Base-by-base conservation (phyloP, 2,888 invertebrate species). In the Drosophila rubida region DNA sequence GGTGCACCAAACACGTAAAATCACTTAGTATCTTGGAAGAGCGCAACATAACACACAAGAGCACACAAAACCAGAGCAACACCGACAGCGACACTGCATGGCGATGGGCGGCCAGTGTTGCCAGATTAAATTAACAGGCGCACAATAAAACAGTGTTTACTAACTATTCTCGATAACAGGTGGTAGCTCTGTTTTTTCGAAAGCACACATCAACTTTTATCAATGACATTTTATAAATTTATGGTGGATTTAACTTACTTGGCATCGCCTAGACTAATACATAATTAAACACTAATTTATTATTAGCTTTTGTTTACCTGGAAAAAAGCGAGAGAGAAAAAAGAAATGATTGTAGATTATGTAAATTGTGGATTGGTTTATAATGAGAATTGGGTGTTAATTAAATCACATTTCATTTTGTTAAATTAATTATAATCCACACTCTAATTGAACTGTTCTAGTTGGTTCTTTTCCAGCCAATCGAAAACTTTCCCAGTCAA, bases 1-100 rank as follows among this genome's bases (percentile, higher is more conserved):
- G 90, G 90, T 89, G 87, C 89, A 86, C 83, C 88, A 77, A 82
- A 88, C 88, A 88, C 89, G 90, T 89, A 90, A 88, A 90, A 90
- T 84, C 88, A 88, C 88, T 88, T 88, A 88, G 83, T 73, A 73
- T 64, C 69, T 64, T 66, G 60, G 62, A 71, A 80, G 84, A 78
- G 79, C 77, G 72, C 50, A 78, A 46, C 46, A 51, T 9, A 37
- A 54, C 45, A 54, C 45, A 61, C 46, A 48, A 73, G 59, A 73
- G 67, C 63, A 68, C 63, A 68, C 54, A 62, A 58, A 69, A 59
- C 55, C 58, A 78, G 74, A 78, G 75, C 78, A 75, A 46, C 57
- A 48, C 13, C 16, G 27, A 30, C 27, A 50, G 19, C 23, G 13
- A 30, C 48, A 48, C 8, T 62, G 53, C 25, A 32, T 50, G 62